A percentile compares a stretch with the other conserved stretches of the same genome.
Evolutionary conservation across 2,797 vertebrate genomes (phyloP).

Genomic region (Simalia tracyae): DNA sequence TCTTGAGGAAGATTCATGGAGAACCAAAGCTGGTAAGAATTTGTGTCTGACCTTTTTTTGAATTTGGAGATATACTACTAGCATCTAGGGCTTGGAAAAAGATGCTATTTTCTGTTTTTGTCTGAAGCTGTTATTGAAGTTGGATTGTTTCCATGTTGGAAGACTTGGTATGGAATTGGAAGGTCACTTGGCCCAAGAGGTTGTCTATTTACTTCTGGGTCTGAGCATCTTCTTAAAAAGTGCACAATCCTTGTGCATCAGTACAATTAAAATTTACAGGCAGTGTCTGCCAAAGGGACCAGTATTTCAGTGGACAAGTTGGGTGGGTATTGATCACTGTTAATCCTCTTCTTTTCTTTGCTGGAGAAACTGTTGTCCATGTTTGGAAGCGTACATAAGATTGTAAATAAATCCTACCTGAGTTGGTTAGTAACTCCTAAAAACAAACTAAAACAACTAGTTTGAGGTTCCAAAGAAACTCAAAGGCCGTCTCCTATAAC

Average conservation of each 20-base stretch:
- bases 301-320: too few relatives aligned
- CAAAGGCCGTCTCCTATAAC: too few relatives aligned
- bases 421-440: not conserved
- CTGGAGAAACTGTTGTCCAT: not conserved
- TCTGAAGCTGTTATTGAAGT: not conserved
- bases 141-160: not conserved
- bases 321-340: not conserved
- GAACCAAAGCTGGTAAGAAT: conserved; percentile 93
- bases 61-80: not conserved
- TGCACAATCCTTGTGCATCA: not conserved
- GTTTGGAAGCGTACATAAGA: not conserved
- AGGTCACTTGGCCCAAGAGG: not conserved
- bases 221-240: not conserved
- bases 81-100: not conserved
- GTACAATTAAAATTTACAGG: not conserved
- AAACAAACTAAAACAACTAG: not conserved
- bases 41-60: not conserved
- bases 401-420: not conserved
- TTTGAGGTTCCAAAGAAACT: too few relatives aligned
- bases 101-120: not conserved
- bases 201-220: not conserved
- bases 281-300: not conserved
- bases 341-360: not conserved
- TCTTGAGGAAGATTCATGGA: conserved; percentile 97
- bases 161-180: not conserved